Base-by-base conservation (phyloP, 2,888 invertebrate species). In the Eristalis pertinax region DNA sequence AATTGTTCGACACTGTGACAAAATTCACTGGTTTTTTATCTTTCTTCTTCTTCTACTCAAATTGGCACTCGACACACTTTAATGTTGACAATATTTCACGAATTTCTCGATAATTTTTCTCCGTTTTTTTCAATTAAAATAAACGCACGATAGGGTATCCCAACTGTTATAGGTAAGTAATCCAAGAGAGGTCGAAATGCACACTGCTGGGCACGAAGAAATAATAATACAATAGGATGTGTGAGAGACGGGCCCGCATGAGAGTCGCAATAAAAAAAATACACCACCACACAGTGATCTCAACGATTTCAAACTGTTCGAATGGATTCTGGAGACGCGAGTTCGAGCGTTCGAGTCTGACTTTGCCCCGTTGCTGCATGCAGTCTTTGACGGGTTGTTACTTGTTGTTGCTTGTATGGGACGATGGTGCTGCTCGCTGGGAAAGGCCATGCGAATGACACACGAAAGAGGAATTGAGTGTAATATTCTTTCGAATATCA, bases 221-320 rank as follows among this genome's bases (percentile, higher is more conserved):
- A 63, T 67, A 43, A 63, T 67, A 62, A 77, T 68, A 74, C 80
- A 85, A 85, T 69, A 29, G 60, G 65, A 74, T 75, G 62, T 72
- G 67, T 63, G 26, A 58, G 15, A 50, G 26, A 50, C 64, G 79
- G n/a, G 60, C 76, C 84, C 87, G 79, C 79, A 87, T 84, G 50
- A 73, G 73, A 64, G 43, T 63, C 62, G 64, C 72, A 73, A 75
- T 22, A 62, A 78, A 68, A 74, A 43, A 26, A 26, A 26, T 4
- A 67, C 67, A 84, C 76, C 67, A 87, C 87, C 87, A 84, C 73
- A 80, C 87, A 62, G 64, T 58, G 56, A 84, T 76, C 75, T 80
- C 62, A 72, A 75, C 79, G 73, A 80, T 80, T 87, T 84, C 56
- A 87, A 87, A 87, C 87, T 87, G 84, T 80, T 77, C 74, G 84